phyloP scores from a whole-genome alignment of 92 coral and sea anemone genomes.

The Paramuricea clavata region DNA sequence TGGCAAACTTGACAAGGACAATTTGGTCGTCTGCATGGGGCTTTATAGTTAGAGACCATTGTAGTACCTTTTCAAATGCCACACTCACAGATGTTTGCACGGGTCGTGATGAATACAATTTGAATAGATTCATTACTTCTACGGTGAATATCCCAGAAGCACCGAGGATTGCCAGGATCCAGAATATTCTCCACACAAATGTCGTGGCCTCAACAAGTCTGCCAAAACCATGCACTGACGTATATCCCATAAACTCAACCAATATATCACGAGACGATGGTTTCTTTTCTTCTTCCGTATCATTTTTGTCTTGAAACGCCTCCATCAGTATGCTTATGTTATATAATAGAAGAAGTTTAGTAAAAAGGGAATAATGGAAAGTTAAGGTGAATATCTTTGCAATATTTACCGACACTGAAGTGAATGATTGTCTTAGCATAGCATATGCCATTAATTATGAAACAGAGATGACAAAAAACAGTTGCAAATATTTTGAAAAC shows the following conservation, averaged over 20 bases:
- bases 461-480: too few relatives aligned
- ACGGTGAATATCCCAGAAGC: conserved; percentile 46
- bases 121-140: conserved; percentile 46
- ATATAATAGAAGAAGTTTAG: too few relatives aligned
- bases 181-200: conserved; percentile 39
- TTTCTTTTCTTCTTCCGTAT: background rate
- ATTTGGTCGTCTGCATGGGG: too few relatives aligned
- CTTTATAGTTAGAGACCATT: background rate
- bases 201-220: conserved; percentile 58
- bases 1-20: background rate
- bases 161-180: conserved; percentile 52
- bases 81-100: conserved; percentile 56
- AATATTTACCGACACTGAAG: too few relatives aligned
- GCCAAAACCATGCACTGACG: conserved; percentile 72
- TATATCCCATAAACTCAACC: conserved; percentile 58
- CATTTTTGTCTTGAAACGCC: background rate
- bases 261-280: background rate
- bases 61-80: conserved; percentile 41
- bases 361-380: too few relatives aligned
- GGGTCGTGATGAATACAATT: conserved; percentile 46
- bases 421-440: too few relatives aligned
- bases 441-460: too few relatives aligned
- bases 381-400: too few relatives aligned
- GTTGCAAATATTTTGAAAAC: too few relatives aligned
- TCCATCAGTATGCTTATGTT: too few relatives aligned